Evolutionary conservation across 2,888 invertebrate species (phyloP), one percentile per base, ranked within the genome.

Genomic region (Halictus ligatus): DNA sequence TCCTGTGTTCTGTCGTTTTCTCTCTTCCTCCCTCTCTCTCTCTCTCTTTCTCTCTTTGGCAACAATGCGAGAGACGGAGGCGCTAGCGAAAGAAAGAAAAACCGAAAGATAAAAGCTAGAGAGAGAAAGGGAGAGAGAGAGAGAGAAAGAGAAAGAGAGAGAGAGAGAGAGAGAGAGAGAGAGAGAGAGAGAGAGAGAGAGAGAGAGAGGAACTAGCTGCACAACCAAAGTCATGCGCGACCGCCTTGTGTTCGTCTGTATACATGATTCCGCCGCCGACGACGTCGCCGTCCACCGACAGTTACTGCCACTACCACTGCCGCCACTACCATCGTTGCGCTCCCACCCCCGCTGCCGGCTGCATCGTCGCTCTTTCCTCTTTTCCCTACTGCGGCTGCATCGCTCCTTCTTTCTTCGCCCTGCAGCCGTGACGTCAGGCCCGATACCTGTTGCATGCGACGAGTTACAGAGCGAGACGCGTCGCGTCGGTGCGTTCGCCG

Each of bases 361-460:
- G 12, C 67, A 58, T 43, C 18, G 35, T 60, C 76, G 54, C 60
- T 48, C 76, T 46, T 60, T 54, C 69, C 78, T 43, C 82, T 79
- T n/a, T 74, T 64, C 71, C 76, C 60, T 81, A 78, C 73, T 54
- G 43, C 25, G 40, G 40, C 50, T 21, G 50, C 48, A 21, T 76
- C 87, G 58, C 72, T 80, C 85, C 77, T 76, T 87, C 87, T 84
- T 86, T 78, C 87, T 82, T 76, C 87, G 74, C 87, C 80, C 84
- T 86, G 86, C 85, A 86, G 87, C 83, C 77, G 87, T 92, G 92
- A 93, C 92, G 93, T 92, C 92, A 89, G 83, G 46, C 79, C 88
- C 58, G 89, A 91, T 93, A 93, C 93, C 93, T 93, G 93, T 93
- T 93, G 93, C 92, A 89, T 84, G 88, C 90, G 86, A 83, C 89